phyloP scores from a whole-genome alignment of 2,797 vertebrate genomes.

The Phataginus tetradactyla region DNA sequence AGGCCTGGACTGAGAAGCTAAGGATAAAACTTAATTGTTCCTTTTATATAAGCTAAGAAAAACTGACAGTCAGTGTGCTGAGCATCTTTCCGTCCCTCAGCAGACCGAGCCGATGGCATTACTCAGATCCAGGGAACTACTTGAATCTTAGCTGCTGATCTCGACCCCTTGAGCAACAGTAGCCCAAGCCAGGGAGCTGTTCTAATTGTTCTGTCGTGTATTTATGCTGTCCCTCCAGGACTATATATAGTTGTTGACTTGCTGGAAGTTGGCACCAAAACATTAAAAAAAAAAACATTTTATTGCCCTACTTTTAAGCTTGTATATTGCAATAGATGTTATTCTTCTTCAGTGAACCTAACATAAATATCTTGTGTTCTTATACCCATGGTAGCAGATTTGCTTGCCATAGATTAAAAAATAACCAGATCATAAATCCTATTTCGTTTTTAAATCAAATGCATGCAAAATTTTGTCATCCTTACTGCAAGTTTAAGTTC shows the following conservation, averaged over 20 bases:
- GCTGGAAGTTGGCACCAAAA: constrained; percentile 79
- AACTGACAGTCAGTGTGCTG: constrained; percentile 47
- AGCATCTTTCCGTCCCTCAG: constrained; percentile 58
- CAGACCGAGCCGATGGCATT: constrained; percentile 63
- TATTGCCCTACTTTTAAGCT: constrained; percentile 82
- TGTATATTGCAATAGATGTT: constrained; percentile 79
- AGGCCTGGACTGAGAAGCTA: not conserved
- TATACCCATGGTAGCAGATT: constrained; percentile 73
- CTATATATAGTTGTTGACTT: constrained; percentile 73
- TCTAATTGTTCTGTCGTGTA: constrained; percentile 32
- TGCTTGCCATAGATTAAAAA: constrained; percentile 80
- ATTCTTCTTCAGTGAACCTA: constrained; percentile 82
- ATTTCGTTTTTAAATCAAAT: constrained; percentile 72
- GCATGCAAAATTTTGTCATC: constrained; percentile 77
- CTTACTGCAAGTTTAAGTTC: constrained; percentile 74
- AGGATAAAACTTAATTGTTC: constrained; percentile 57
- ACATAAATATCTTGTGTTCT: constrained; percentile 76
- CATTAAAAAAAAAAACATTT: constrained; percentile 60
- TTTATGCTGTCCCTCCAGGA: constrained; percentile 29
- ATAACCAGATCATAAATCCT: constrained; percentile 76
- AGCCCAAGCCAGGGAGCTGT: constrained; percentile 72
- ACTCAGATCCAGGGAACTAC: constrained; percentile 56
- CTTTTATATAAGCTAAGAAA: constrained; percentile 40
- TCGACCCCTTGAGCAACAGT: constrained; percentile 46
- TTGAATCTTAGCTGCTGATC: constrained; percentile 72